Evolutionary conservation across 2,797 vertebrate species (phyloP).

Genomic region (Semaprochilodus insignis): DNA sequence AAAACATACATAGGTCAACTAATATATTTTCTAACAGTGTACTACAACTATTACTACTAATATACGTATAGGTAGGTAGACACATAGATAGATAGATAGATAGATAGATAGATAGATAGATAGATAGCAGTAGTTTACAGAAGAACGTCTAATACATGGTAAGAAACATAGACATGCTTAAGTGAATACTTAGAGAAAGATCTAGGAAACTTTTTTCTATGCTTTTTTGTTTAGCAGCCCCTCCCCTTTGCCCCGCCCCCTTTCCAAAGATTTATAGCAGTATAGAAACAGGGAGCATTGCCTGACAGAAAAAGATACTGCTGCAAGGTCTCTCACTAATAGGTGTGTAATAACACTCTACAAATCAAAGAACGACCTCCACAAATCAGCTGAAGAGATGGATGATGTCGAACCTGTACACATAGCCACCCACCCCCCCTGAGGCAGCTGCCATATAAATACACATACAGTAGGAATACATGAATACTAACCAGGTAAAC

Average conservation of each 20-base stretch:
- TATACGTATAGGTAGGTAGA: too few relatives aligned
- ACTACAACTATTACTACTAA: too few relatives aligned
- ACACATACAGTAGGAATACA: not conserved
- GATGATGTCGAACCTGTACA: not conserved
- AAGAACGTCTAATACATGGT: too few relatives aligned
- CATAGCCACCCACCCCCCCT: not conserved
- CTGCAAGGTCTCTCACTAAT: not conserved
- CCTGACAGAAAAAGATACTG: not conserved
- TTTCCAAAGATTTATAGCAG: not conserved
- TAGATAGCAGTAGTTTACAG: too few relatives aligned
- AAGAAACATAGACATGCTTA: too few relatives aligned
- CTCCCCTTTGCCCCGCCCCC: not conserved
- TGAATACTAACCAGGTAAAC: slow-evolving; percentile 8
- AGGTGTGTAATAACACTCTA: not conserved
- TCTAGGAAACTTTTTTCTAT: too few relatives aligned
- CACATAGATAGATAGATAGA: too few relatives aligned
- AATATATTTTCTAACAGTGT: too few relatives aligned
- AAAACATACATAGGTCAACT: too few relatives aligned
- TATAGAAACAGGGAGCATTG: not conserved
- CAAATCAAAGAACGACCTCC: slow-evolving; percentile 1
- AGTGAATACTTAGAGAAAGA: too few relatives aligned
- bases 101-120: too few relatives aligned
- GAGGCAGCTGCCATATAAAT: not conserved
- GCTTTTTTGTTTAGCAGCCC: not conserved
- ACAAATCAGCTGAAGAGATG: not conserved